Percentiles rank a stretch among this genome's conserved stretches.
Evolutionary conservation across 1,140 invertebrate species (phyloP).

Genomic region (Aradophagus sp.): DNA sequence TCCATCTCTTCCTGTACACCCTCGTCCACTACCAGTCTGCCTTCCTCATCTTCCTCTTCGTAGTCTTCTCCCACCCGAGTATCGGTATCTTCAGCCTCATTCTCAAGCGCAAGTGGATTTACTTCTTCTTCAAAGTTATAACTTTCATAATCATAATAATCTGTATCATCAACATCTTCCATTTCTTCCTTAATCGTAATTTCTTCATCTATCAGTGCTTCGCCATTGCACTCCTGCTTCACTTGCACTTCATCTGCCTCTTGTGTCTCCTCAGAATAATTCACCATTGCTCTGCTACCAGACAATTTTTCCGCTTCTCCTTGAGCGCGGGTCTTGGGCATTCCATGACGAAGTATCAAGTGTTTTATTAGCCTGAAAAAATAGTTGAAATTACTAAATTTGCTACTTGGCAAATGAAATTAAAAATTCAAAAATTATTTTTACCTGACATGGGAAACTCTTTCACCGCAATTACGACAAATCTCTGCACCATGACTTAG

Average conservation of each 20-base stretch:
- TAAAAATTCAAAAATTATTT: conserved; percentile 3
- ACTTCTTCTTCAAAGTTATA: conserved; percentile 31
- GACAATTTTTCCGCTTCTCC: conserved; percentile 19
- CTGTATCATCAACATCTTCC: conserved; percentile 8
- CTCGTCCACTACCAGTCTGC: conserved; percentile 27
- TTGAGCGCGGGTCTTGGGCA: conserved; percentile 49
- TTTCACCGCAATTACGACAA: conserved; percentile 52
- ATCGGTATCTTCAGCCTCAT: conserved; percentile 13
- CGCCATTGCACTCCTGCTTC: conserved; percentile 50
- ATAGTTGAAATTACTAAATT: neutral
- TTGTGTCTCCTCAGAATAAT: neutral
- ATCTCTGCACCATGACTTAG: conserved; percentile 50
- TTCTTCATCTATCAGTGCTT: conserved; percentile 6
- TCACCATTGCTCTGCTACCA: neutral
- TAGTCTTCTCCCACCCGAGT: neutral
- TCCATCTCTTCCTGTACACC: conserved; percentile 12
- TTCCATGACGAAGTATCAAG: conserved; percentile 54
- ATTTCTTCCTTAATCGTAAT: conserved; percentile 40
- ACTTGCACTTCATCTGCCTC: neutral
- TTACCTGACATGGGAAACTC: conserved; percentile 42
- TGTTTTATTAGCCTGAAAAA: conserved; percentile 47
- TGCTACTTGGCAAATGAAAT: neutral
- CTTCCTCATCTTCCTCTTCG: conserved; percentile 1
- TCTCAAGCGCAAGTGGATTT: no score
- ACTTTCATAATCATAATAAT: conserved; percentile 34